A percentile compares a stretch with the other conserved stretches of the same genome.
These are phyloP conservation scores for Euglossa dilemma DNA, from an alignment of 1,140 invertebrate species.

Conservation along the genomic window DNA sequence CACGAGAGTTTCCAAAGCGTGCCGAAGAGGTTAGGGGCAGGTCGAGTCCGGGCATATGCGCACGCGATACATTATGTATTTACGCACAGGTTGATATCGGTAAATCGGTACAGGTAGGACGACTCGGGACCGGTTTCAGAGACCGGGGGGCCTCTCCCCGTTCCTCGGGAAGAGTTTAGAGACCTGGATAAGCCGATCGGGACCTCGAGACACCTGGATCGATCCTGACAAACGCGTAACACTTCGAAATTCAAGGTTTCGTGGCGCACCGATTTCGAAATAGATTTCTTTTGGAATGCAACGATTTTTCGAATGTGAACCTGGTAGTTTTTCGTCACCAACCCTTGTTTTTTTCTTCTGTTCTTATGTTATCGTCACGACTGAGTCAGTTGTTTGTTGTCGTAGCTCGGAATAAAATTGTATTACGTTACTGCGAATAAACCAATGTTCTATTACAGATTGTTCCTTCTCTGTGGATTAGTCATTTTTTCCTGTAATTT, in stretches of 20 bases:
- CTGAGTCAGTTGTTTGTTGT: too few relatives aligned
- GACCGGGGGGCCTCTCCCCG: slow-evolving; percentile 15
- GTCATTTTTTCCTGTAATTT: too few relatives aligned
- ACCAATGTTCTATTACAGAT: too few relatives aligned
- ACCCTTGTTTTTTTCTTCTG: too few relatives aligned
- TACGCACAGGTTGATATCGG: slow-evolving; percentile 49
- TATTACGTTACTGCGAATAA: too few relatives aligned
- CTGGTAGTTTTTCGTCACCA: too few relatives aligned
- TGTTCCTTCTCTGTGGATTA: too few relatives aligned
- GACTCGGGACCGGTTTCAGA: slow-evolving; percentile 37
- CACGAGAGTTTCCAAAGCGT: slow-evolving; percentile 18
- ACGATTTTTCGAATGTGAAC: too few relatives aligned
- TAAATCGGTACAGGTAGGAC: slow-evolving; percentile 43
- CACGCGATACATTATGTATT: slow-evolving; percentile 22
- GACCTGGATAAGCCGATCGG: slow-evolving; percentile 45
- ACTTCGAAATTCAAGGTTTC: slow-evolving; percentile 25
- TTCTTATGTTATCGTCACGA: too few relatives aligned
- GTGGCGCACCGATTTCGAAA: not conserved
- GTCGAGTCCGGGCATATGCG: not conserved
- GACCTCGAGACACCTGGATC: slow-evolving; percentile 39
- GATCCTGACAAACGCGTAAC: slow-evolving; percentile 28
- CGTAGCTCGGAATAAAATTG: too few relatives aligned
- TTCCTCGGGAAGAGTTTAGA: slow-evolving; percentile 28
- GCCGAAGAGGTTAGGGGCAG: slow-evolving; percentile 11
- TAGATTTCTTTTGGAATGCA: too few relatives aligned